Evolutionary conservation across 2,797 vertebrate genomes (phyloP), one percentile per base, ranked within the genome.

Genomic region (Gymnocypris eckloni): DNA sequence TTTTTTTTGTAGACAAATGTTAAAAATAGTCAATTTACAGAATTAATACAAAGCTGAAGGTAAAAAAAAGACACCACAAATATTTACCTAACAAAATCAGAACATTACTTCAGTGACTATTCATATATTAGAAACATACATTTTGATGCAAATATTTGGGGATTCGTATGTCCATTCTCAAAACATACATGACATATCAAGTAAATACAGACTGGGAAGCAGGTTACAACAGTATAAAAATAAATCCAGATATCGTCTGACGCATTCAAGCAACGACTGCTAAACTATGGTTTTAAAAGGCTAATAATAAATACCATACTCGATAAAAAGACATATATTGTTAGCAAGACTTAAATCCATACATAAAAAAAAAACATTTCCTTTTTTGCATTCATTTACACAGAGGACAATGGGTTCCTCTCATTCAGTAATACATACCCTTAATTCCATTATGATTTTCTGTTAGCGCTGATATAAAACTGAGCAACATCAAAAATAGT

Each of bases 301-400:
- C 87, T 87, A 89, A 88, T 89, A 95, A 96, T 95, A 95, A 95
- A 96, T 95, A 95, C 91, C 90, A 92, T 89, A 92, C 89, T 93
- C 92, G 92, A 94, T 93, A 95, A 93, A 93, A 93, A 94, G 88
- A 88, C 81, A 83, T 70, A 83, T 70, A 90, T 91, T 86, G 61
- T 90, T 92, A 92, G 91, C 89, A 93, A 91, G 91, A 92, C 89
- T 87, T 61, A 87, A 93, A 87, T 85, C 70, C 86, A 70, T 89
- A 88, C 69, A 85, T 89, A 87, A 93, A 91, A 86, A 86, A 87
- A 91, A 90, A 81, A 86, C 81, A 81, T 78, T 88, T 90, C 83
- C 81, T 86, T 67, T 88, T 88, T 87, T 85, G 82, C 88, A 89
- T 92, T 93, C 84, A 91, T 28, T 89, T 87, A 82, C 76, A 90